phyloP scores from a whole-genome alignment of 2,888 invertebrate genomes.

The Alviniconcha strummeri region DNA sequence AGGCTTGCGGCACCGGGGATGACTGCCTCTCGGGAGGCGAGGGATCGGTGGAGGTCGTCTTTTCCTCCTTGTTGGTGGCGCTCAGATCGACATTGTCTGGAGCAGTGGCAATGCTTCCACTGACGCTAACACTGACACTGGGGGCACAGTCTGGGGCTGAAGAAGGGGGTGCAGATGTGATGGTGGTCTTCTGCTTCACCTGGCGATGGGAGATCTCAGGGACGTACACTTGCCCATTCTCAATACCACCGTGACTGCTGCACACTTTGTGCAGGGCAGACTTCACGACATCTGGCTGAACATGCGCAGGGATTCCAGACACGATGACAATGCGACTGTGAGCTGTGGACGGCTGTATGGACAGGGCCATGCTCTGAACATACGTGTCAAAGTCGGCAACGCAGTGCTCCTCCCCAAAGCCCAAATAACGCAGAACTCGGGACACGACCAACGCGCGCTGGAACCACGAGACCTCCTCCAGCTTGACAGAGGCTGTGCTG shows the following conservation, averaged over 20 bases:
- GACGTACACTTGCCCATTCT: slow-evolving; percentile 66
- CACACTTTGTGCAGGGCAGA: slow-evolving; percentile 61
- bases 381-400: slow-evolving; percentile 61
- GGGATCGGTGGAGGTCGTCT: neutral
- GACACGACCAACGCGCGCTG: slow-evolving; percentile 67
- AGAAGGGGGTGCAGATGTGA: neutral
- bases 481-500: slow-evolving; percentile 36
- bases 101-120: neutral
- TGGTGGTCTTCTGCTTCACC: slow-evolving; percentile 19
- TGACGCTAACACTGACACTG: neutral
- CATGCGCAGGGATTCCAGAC: slow-evolving; percentile 64
- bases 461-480: slow-evolving; percentile 71
- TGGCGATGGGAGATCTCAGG: slow-evolving; percentile 46
- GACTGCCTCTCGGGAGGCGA: slow-evolving; percentile 15
- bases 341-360: slow-evolving; percentile 57
- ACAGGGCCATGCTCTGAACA: slow-evolving; percentile 62
- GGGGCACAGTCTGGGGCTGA: neutral
- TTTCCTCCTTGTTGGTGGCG: neutral
- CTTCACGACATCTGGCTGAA: slow-evolving; percentile 55
- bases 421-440: slow-evolving; percentile 67
- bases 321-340: slow-evolving; percentile 67
- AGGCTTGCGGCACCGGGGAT: slow-evolving; percentile 21
- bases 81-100: neutral
- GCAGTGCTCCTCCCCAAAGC: slow-evolving; percentile 64
- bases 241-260: slow-evolving; percentile 65